phyloP scores from a whole-genome alignment of 2,888 invertebrate genomes.

The Andrena dorsata region DNA sequence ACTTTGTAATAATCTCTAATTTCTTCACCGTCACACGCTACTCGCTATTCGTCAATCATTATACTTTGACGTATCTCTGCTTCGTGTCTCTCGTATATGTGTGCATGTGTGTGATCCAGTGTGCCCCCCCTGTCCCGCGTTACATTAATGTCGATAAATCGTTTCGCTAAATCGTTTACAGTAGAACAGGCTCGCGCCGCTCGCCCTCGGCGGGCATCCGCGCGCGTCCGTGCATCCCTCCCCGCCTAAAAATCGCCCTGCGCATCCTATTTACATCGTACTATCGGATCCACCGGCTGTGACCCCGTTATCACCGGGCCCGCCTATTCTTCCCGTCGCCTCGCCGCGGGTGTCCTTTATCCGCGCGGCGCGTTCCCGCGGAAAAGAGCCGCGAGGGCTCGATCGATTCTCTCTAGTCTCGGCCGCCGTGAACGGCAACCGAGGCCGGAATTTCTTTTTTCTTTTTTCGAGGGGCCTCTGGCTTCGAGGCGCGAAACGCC shows the following conservation, averaged over 20 bases:
- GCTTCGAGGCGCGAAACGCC: conserved; percentile 22
- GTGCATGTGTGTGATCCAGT: conserved; percentile 5
- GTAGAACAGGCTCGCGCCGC: conserved; percentile 26
- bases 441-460: conserved; percentile 36
- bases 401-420: conserved; percentile 36
- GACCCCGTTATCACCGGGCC: conserved; percentile 61
- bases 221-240: not conserved
- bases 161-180: conserved; percentile 56
- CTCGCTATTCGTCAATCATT: conserved; percentile 78
- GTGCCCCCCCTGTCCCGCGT: conserved; percentile 23
- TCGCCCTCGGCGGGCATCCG: not conserved
- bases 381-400: not conserved
- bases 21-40: conserved; percentile 79
- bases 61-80: conserved; percentile 56
- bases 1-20: conserved; percentile 84
- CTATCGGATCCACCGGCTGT: conserved; percentile 60
- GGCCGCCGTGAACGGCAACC: conserved; percentile 20
- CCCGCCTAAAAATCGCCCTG: conserved; percentile 40
- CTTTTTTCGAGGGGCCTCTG: conserved; percentile 23
- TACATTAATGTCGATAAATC: conserved; percentile 70
- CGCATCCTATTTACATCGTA: conserved; percentile 65
- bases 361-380: conserved; percentile 17
- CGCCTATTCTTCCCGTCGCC: conserved; percentile 17
- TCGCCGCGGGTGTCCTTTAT: not conserved
- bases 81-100: conserved; percentile 14